Evolutionary conservation across 1,140 invertebrate genomes (phyloP), one percentile per base, ranked within the genome.

Genomic region (Zaprionus gabonicus): DNA sequence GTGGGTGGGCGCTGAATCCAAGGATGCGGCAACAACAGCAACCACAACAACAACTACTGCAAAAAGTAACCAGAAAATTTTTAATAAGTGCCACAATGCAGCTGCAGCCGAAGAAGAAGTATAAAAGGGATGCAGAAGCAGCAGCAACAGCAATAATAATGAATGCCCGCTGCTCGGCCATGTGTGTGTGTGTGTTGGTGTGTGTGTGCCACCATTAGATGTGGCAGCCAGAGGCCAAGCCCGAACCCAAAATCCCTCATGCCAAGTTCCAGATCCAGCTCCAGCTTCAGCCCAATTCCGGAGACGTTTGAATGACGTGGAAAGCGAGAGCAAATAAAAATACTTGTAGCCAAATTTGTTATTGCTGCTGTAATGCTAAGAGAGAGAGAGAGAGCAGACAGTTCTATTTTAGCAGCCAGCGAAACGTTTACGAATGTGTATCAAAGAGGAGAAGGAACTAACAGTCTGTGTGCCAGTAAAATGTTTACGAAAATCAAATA

Each of bases 31-130:
- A 66, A 25, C 55, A 28, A 58, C 31, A 27, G 25, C 25, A 60
- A 25, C 15, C 64, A 63, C 28, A 63, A 58, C 15, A 56, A 49
- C 25, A 59, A 49, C 28, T 57, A 64, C 41, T 13, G 34, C 41
- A 63, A 79, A 68, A 74, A 76, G 71, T 69, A 71, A 80, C 69
- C 69, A 86, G 80, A 80, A 86, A 74, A 87, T 87, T 86, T 87
- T 88, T 88, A 87, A 87, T 87, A 91, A 88, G 87, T 85, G 82
- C 85, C 86, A 91, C 86, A 90, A 86, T 91, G 85, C 84, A 73
- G 81, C 73, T 65, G 36, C 46, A 80, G 65, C 53, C 68, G 62
- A 58, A 72, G 51, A 66, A 68, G 55, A 36, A 55, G 53, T 51
- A 76, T 28, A 69, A 41, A 70, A 71, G 41, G 56, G 69, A 76